Evolutionary conservation across 2,113 vertebrate genomes (phyloP).

Genomic region (Atrichornis clamosus): DNA sequence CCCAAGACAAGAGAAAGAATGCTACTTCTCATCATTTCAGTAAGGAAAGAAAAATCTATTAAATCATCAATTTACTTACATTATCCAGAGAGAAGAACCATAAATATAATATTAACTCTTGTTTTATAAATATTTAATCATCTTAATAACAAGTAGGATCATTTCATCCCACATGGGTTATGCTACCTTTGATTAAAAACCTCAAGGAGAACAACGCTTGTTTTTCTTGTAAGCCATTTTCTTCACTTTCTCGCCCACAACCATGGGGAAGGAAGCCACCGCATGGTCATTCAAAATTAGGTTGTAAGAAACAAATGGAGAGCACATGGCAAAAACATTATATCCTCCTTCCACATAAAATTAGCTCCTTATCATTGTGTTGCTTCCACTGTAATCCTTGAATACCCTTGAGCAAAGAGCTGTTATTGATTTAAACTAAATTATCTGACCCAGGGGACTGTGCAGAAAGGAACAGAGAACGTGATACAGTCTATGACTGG

Average conservation of each 20-base stretch:
- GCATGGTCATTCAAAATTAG: neutral
- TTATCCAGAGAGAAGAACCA: neutral
- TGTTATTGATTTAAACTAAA: neutral
- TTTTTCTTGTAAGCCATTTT: neutral
- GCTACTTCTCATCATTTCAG: neutral
- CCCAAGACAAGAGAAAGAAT: neutral
- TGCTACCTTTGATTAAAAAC: neutral
- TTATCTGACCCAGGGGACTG: neutral
- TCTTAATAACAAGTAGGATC: neutral
- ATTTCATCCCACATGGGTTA: neutral
- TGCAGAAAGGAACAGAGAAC: neutral
- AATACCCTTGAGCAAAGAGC: neutral
- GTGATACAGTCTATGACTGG: neutral
- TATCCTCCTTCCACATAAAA: neutral
- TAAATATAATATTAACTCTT: neutral
- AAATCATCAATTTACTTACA: neutral
- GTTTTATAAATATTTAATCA: constrained; percentile 12
- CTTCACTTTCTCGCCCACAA: neutral
- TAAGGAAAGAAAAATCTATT: neutral
- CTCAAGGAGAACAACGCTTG: neutral
- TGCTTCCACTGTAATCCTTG: neutral
- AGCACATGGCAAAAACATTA: neutral
- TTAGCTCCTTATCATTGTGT: neutral
- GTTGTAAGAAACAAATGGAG: neutral
- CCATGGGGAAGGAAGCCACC: neutral